These are phyloP conservation scores for Cygnus buccinator DNA, from an alignment of 2,113 vertebrate species.

Conservation along the genomic window DNA sequence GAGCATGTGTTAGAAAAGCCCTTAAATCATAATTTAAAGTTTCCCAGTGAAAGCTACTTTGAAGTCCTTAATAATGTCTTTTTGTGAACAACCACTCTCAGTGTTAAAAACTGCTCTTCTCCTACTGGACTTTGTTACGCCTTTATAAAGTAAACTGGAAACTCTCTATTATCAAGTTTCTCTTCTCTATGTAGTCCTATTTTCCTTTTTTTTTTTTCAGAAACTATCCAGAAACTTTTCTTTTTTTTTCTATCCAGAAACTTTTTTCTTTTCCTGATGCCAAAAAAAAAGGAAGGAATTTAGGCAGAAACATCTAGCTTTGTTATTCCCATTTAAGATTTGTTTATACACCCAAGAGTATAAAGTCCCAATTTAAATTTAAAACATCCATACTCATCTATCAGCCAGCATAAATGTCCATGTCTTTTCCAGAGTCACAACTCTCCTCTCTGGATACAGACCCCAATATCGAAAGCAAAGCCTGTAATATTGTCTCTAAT, in stretches of 20 bases:
- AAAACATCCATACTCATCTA: background rate
- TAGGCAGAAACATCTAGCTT: background rate
- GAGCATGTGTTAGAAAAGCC: background rate
- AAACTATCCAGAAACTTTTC: no score
- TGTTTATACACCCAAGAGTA: background rate
- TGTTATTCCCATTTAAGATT: background rate
- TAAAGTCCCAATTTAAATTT: background rate
- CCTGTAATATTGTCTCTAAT: background rate
- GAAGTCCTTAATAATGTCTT: background rate
- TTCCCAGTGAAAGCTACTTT: background rate
- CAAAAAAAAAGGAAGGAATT: background rate
- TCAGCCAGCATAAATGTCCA: background rate
- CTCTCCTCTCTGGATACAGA: background rate
- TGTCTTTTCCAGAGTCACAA: background rate
- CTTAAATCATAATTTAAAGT: background rate
- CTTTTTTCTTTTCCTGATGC: background rate
- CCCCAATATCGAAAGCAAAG: background rate
- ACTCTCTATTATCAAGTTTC: background rate
- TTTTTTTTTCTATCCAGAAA: background rate
- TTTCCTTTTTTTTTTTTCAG: background rate
- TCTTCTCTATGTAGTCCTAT: background rate
- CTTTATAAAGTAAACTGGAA: background rate
- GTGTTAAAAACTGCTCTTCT: background rate
- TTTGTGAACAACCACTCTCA: background rate
- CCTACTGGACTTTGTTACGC: background rate